Base-by-base conservation (phyloP, 2,113 vertebrate species). In the Colinus virginianus region DNA sequence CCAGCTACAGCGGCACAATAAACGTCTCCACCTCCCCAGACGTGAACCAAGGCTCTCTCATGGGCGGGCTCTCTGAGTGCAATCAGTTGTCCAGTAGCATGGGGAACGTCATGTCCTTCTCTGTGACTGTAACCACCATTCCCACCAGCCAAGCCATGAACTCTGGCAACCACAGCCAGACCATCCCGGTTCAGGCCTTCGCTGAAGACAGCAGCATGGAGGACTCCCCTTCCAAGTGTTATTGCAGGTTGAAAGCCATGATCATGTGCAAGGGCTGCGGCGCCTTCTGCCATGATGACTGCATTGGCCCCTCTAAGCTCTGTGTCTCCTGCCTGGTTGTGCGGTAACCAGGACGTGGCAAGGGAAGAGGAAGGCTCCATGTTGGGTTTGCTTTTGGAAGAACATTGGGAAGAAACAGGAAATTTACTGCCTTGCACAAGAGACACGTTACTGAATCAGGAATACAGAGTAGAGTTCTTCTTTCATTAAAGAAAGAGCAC, bases 251-350 rank as follows among this genome's bases (percentile, higher is more conserved):
- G 93, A 99, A 99, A 98, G 99, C 99, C 78, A 99, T 99, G 99
- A 99, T 99, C 97, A 98, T 99, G 98, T 99, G 99, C 97, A 98
- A 99, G 96, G 99, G 99, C 45, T 99, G 99, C 4, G 99, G 99
- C 0, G 99, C 99, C 75, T 99, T 99, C 96, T 99, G 99, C 97
- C 99, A 99, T 2, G 98, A 99, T 14, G 99, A 99, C 88, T 99
- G 99, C 97, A 99, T 99, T 4, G 99, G 99, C 20, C 99, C 99
- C 87, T 99, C 99, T 4, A 99, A 99, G 97, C 98, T 99, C 58
- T 99, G 99, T 4, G 99, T 99, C 56, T 99, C 99, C 25, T 99
- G 99, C 97, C 98, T 99, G 32, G 99, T 99, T 0, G 99, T 99
- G 88, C 99, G 99, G 97, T 99, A 97, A 98, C 93, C 2, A 18